Conservation (phyloP, 1,140 invertebrate species). For the Lordiphosa clarofinis region DNA sequence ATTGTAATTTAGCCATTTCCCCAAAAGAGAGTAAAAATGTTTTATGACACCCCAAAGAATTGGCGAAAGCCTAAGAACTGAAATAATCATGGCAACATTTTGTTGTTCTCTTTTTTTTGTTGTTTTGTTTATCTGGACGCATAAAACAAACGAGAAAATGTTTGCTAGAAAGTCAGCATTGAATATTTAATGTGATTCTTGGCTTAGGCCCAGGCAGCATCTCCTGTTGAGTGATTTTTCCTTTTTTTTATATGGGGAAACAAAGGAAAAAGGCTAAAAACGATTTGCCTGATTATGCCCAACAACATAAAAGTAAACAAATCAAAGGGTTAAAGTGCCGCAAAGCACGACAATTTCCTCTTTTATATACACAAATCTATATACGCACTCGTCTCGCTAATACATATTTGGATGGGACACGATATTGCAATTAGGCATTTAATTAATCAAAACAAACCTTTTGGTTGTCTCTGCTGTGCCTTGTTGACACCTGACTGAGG, state of each 20-base stretch:
- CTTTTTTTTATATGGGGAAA: conserved; percentile 17
- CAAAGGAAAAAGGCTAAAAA: conserved; percentile 13
- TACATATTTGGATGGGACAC: conserved; percentile 40
- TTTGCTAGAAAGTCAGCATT: conserved; percentile 21
- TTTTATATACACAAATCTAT: conserved; percentile 1
- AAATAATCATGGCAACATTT: conserved; percentile 61
- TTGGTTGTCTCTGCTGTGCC: conserved; percentile 15
- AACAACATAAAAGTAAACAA: conserved; percentile 43
- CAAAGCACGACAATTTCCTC: conserved; percentile 2
- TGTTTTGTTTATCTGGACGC: conserved; percentile 4
- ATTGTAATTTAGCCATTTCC: conserved; percentile 57
- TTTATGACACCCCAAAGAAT: conserved; percentile 71
- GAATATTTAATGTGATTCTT: conserved; percentile 56
- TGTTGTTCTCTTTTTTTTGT: too few relatives aligned
- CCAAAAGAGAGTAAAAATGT: conserved; percentile 26
- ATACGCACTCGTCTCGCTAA: neutral
- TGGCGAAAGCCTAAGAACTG: conserved; percentile 19
- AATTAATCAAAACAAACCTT: conserved; percentile 63
- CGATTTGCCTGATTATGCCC: conserved; percentile 38
- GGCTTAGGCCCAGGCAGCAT: conserved; percentile 6
- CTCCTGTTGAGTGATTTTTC: conserved; percentile 56
- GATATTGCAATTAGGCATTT: conserved; percentile 44
- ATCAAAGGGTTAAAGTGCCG: conserved; percentile 26
- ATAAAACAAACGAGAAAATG: neutral
- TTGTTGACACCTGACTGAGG: conserved; percentile 2